Percentiles rank a stretch among this genome's conserved stretches.
phyloP scores from a whole-genome alignment of 1,140 invertebrate species.

The Ruditapes philippinarum region DNA sequence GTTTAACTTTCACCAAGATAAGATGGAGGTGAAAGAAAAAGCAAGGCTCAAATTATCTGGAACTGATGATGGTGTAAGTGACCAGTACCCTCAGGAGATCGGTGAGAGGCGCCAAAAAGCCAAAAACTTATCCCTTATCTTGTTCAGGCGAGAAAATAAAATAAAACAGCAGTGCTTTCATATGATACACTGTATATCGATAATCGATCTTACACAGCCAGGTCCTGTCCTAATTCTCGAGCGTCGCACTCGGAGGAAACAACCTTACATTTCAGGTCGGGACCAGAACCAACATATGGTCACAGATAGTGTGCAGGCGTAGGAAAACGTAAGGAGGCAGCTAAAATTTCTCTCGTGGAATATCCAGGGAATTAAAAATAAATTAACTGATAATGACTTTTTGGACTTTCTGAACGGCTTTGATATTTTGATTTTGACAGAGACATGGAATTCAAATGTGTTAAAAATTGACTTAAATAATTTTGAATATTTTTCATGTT shows the following conservation, averaged over 20 bases:
- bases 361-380: neutral
- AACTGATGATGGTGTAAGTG: neutral
- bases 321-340: conserved; percentile 6
- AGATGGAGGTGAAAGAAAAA: neutral
- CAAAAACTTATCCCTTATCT: neutral
- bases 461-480: neutral
- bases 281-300: too few relatives aligned
- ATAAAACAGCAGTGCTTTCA: neutral
- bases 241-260: neutral
- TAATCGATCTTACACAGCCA: neutral
- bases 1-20: neutral
- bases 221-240: neutral
- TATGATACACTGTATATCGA: neutral
- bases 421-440: conserved; percentile 36
- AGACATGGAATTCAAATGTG: conserved; percentile 36
- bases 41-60: neutral
- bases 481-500: conserved; percentile 41
- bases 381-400: conserved; percentile 28
- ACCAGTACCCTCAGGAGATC: neutral
- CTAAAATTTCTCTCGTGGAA: conserved; percentile 16
- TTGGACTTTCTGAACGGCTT: conserved; percentile 13
- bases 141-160: neutral
- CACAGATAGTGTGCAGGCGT: too few relatives aligned
- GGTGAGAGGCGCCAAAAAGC: neutral
- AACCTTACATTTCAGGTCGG: too few relatives aligned